Evolutionary conservation across 2,888 invertebrate species (phyloP), one percentile per base, ranked within the genome.

Genomic region (Andrena bucephala): DNA sequence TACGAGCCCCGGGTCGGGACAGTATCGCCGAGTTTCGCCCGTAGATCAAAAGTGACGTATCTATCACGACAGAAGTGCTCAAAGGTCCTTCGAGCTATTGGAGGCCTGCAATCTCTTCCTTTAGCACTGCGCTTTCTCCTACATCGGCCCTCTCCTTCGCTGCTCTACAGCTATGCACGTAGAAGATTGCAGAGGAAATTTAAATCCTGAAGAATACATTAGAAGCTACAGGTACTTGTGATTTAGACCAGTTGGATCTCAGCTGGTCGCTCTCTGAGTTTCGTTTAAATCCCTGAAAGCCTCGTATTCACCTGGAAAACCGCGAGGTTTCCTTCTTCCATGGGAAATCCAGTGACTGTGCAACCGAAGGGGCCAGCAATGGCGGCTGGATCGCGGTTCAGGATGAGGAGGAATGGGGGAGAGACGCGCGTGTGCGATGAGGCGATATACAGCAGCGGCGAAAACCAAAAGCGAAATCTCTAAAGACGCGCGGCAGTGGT

Each of bases 31-130:
- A 84, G 82, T 75, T 77, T 81, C 85, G 89, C 20, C 87, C 90
- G 92, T 92, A 93, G 92, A 93, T 93, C 92, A 93, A 92, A 92
- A 89, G 87, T 93, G 92, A 93, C 93, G 92, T 93, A 91, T 93
- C 93, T 93, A 93, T 93, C 92, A 92, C 90, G 91, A 89, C 91
- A 88, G 91, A 92, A 92, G 90, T 91, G 91, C 89, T 92, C 90
- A 91, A 91, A 91, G 90, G 68, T 76, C 70, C 76, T 77, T 69
- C 67, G 66, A 81, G 65, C 70, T 62, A 48, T 57, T n/a, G 68
- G 54, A 16, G 52, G 24, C 31, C 1, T 13, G n/a, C n/a, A 16
- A 54, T 33, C 20, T 33, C 24, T 54, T 20, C 29, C 54, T 68
- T 68, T 16, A 8, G 20, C 57, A 27, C 27, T 57, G 16, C 5